phyloP scores from a whole-genome alignment of 2,113 vertebrate genomes.

The Gopherus flavomarginatus region DNA sequence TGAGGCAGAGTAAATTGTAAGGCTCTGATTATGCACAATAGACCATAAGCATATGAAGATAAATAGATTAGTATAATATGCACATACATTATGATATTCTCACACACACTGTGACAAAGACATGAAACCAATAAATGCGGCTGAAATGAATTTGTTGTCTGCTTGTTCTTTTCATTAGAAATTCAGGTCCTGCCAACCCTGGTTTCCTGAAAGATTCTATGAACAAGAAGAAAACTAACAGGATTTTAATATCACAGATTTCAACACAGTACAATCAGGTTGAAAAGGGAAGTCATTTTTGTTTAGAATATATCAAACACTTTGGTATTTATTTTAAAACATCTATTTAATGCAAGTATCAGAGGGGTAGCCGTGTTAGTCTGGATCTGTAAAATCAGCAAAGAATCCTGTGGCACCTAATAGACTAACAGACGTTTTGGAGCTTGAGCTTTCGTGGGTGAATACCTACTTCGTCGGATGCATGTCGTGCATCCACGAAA shows the following conservation, averaged over 20 bases:
- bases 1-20: not conserved
- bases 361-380: too few species aligned
- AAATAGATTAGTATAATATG: accelerated
- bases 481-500: too few species aligned
- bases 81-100: not conserved
- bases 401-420: too few species aligned
- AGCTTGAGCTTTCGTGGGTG: too few species aligned
- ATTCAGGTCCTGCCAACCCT: not conserved
- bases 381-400: too few species aligned
- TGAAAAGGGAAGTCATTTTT: not conserved
- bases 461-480: too few species aligned
- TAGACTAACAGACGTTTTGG: too few species aligned
- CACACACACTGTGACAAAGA: not conserved
- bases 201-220: not conserved
- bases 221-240: not conserved
- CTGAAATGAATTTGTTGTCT: not conserved
- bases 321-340: not conserved
- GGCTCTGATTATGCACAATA: not conserved
- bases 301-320: not conserved
- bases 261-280: not conserved
- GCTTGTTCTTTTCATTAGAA: not conserved
- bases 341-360: not conserved
- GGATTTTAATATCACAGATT: not conserved
- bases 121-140: not conserved
- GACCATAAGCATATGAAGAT: not conserved